Base-by-base conservation (phyloP, 2,888 invertebrate genomes). In the Apamea crenata region DNA sequence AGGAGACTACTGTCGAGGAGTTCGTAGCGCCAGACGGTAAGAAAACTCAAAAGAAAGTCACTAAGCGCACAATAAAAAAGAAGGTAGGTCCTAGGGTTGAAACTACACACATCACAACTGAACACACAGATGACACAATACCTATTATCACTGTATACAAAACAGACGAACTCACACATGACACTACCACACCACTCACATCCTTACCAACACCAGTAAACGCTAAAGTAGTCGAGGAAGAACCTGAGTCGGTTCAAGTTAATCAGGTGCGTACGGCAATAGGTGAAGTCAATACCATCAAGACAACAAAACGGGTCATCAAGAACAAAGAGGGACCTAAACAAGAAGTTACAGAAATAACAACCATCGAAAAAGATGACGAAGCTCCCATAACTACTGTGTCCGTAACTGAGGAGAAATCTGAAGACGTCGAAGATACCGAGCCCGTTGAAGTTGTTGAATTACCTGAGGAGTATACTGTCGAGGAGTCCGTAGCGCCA, bases 71-170 rank as follows among this genome's bases (percentile, higher is more conserved):
- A 0, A 68, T 68, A 6, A 68, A 68, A 68, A 68, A 44, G 44
- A 68, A 68, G 18, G n/a, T 67, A 18, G 67, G 67, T 40, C 67
- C 67, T 1, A 67, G n/a, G 16, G 67, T 67, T 0, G 67, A 67
- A 0, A 67, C 67, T 0, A 67, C 67, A 40, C 0, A 67, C 4
- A 67, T 67, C 0, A 67, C n/a, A 8, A 67, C 67, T n/a, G 67
- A 67, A 67, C 40, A 67, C 0, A 40, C 67, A 40, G 40, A 67
- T 1, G 67, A 40, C 0, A 40, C 40, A 18, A n/a, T n/a, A n/a
- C 67, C 67, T 8, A 67, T 10, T n/a, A 5, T 67, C 8, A 67
- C 40, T n/a, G 67, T 67, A n/a, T n/a, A 67, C 67, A 67, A 67
- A 40, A 40, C 67, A 40, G 67, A 67, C 5, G 67, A 67, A 40